Evolutionary conservation across 2,113 vertebrate species (phyloP), one percentile per base, ranked within the genome.

Genomic region (Myiopsitta monachus): DNA sequence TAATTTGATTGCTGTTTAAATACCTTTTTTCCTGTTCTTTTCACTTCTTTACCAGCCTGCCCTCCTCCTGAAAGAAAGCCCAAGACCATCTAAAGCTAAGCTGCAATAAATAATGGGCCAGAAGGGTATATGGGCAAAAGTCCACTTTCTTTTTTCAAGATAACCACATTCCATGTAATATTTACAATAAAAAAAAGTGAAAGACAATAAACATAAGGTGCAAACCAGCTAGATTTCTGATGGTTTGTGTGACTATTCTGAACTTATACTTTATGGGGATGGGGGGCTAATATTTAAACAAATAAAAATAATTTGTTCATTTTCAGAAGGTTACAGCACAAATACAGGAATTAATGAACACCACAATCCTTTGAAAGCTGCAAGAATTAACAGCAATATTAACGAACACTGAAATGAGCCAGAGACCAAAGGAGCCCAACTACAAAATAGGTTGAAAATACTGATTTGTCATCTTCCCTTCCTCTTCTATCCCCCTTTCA

Each of bases 391-490:
- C 18, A 55, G 44, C 52, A 69, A 23, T 28, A 59, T 21, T 70
- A 94, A 62, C 43, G n/a, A 41, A 31, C 16, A 24, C 46, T 52
- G 46, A 70, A 90, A 91, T 19, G 31, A 66, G 64, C 7, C 3
- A 1, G 27, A 43, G 41, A 78, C 61, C 66, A 75, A 80, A 95
- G 72, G 30, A 92, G 41, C 30, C 47, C 11, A 88, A 54, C 30
- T 67, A 70, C n/a, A 43, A 61, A n/a, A 55, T 49, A 66, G 63
- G 73, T 9, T 77, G 72, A 57, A 87, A 92, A 59, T 30, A n/a
- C 27, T 18, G 73, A 91, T 63, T 69, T 90, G 76, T 52, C 75
- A 78, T 85, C 87, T 88, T 88, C 33, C 87, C 78, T 94, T 91
- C 77, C 88, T 92, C 46, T 73, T 81, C 85, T 11, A 85, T 75